Base-by-base conservation (phyloP, 2,113 vertebrate species). In the Odontophorus gujanensis region DNA sequence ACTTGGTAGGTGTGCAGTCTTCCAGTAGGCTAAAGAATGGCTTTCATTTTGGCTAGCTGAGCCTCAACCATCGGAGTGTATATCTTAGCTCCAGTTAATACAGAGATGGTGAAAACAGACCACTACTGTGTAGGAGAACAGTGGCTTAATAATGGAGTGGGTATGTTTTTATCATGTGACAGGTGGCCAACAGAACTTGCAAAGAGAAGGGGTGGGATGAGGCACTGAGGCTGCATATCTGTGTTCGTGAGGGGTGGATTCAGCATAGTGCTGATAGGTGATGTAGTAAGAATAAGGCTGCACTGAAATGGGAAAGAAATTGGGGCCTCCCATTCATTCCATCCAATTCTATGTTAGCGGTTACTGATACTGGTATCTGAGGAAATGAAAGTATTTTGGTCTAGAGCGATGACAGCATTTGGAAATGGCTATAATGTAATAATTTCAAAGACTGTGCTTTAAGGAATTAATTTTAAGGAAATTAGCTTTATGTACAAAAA, bases 251-350 rank as follows among this genome's bases (percentile, higher is more conserved):
- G 38, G 68, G 36, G 53, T 65, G 76, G 25, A 28, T 51, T 80
- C 34, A 57, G 25, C 18, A 5, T 26, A 28, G 43, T 58, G 57
- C 43, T 36, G 28, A 13, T 50, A 47, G 42, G 25, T 36, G 26
- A 18, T 24, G 4, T 47, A 21, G 21, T 17, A 61, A 75, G 45
- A 43, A 12, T 13, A 15, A 19, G 28, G 4, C 32, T 57, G 0
- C 30, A 1, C 55, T 79, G 42, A 53, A 87, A 68, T 3, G 12
- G 21, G 24, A 18, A 12, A 22, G 65, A 51, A 2, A 3, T 0
- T 1, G 1, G 7, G 12, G 38, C 30, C 3, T 65, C 18, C 21
- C 7, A 0, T 9, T 12, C 7, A 3, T 24, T 16, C 9, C 7
- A 2, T 21, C 3, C 40, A 5, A 5, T 66, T 84, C 78, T 78